Evolutionary conservation across 1,140 invertebrate genomes (phyloP).

Genomic region (Drosophila simulans): DNA sequence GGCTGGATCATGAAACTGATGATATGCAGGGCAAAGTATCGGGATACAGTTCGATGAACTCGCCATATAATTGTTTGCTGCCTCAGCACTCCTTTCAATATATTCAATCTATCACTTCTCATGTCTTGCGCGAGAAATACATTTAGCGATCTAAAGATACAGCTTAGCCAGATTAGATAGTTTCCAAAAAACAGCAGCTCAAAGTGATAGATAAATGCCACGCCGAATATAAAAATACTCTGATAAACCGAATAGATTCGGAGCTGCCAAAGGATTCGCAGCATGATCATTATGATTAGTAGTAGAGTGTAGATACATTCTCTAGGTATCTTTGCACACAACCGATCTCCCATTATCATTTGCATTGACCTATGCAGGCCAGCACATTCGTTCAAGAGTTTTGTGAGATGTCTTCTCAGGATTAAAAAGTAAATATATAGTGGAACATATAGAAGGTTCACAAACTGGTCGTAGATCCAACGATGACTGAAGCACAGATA

Average conservation of each 20-base stretch:
- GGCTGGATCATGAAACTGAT: constrained; percentile 37
- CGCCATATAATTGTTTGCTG: constrained; percentile 34
- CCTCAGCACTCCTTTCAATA: constrained; percentile 19
- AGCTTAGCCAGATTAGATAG: constrained; percentile 57
- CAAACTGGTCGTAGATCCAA: constrained; percentile 51
- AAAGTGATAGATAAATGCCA: constrained; percentile 50
- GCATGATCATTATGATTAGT: constrained; percentile 24
- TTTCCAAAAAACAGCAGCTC: constrained; percentile 58
- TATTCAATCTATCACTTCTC: constrained; percentile 23
- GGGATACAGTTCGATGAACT: constrained; percentile 27
- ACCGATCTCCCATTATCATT: constrained; percentile 22
- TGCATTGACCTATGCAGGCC: constrained; percentile 29
- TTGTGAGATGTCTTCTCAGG: constrained; percentile 36
- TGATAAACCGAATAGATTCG: constrained; percentile 57
- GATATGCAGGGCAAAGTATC: constrained; percentile 53
- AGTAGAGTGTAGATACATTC: constrained; percentile 40
- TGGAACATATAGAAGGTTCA: constrained; percentile 49
- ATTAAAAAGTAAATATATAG: constrained; percentile 55
- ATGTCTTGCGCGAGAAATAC: constrained; percentile 45
- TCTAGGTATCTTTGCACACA: constrained; percentile 44
- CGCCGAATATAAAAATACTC: constrained; percentile 46
- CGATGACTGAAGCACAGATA: constrained; percentile 53
- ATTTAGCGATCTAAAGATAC: constrained; percentile 52
- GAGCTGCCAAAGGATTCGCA: constrained; percentile 41
- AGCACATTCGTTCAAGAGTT: constrained; percentile 48